Conservation (phyloP, 1,140 invertebrate species). For the Trachelipus rathkii region DNA sequence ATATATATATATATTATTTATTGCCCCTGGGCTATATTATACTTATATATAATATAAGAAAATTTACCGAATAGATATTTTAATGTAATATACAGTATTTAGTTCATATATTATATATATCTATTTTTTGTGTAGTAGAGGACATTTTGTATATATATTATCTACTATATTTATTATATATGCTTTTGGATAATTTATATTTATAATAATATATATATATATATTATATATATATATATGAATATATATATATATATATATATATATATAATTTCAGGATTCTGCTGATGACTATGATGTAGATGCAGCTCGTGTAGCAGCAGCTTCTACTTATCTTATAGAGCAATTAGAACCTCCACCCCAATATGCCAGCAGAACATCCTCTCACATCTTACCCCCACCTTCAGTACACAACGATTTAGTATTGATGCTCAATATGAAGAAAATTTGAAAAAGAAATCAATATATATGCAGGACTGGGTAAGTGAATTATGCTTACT, state of each 20-base stretch:
- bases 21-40: too few species aligned
- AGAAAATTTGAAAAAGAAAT: slow-evolving; percentile 38
- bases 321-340: slow-evolving; percentile 38
- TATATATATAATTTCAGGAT: slow-evolving; percentile 29
- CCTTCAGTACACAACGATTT: slow-evolving; percentile 36
- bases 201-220: background rate
- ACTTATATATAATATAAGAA: too few species aligned
- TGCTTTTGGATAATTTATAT: background rate
- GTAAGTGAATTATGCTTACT: slow-evolving; percentile 18
- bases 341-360: slow-evolving; percentile 44
- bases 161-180: too few species aligned
- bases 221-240: background rate
- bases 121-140: too few species aligned
- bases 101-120: too few species aligned
- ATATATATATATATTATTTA: too few species aligned
- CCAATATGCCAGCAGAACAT: slow-evolving; percentile 37
- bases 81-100: too few species aligned
- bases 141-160: too few species aligned
- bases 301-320: slow-evolving; percentile 32
- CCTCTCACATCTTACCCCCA: slow-evolving; percentile 35
- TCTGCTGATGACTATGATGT: slow-evolving; percentile 39
- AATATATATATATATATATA: slow-evolving; percentile 19
- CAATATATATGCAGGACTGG: slow-evolving; percentile 37
- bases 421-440: slow-evolving; percentile 30
- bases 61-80: too few species aligned